Evolutionary conservation across 2,797 vertebrate genomes (phyloP).

Genomic region (Cheirogaleus major): DNA sequence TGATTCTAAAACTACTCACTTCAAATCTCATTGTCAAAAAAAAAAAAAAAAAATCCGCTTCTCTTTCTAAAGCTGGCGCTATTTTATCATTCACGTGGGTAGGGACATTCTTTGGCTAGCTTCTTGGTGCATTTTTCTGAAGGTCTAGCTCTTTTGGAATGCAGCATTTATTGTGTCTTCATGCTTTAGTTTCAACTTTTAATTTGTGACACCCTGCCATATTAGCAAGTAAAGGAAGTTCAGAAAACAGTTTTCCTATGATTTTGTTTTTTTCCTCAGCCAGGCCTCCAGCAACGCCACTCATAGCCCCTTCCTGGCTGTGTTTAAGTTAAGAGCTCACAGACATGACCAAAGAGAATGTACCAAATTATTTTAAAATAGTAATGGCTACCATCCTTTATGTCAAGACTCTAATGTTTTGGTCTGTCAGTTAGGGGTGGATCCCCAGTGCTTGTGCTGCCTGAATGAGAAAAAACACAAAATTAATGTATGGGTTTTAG

Average conservation of each 20-base stretch:
- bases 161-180: background rate
- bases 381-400: background rate
- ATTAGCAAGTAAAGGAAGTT: background rate
- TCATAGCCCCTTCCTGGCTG: background rate
- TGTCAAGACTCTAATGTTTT: background rate
- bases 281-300: background rate
- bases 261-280: background rate
- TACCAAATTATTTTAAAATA: background rate
- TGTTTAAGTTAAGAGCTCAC: background rate
- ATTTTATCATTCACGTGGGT: background rate
- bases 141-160: background rate
- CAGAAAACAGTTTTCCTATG: background rate
- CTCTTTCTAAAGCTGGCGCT: background rate
- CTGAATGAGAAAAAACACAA: background rate
- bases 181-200: background rate
- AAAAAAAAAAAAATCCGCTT: background rate
- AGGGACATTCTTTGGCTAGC: background rate
- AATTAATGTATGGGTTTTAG: background rate
- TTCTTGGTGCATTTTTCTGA: background rate
- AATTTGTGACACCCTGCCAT: background rate
- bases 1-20: background rate
- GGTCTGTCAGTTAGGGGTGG: background rate
- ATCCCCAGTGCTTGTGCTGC: background rate
- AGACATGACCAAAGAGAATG: no score
- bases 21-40: background rate